A percentile compares a stretch with the other conserved stretches of the same genome.
These are phyloP conservation scores for Eudasyphora cyanicolor DNA, from an alignment of 2,888 invertebrate species.

Conservation along the genomic window DNA sequence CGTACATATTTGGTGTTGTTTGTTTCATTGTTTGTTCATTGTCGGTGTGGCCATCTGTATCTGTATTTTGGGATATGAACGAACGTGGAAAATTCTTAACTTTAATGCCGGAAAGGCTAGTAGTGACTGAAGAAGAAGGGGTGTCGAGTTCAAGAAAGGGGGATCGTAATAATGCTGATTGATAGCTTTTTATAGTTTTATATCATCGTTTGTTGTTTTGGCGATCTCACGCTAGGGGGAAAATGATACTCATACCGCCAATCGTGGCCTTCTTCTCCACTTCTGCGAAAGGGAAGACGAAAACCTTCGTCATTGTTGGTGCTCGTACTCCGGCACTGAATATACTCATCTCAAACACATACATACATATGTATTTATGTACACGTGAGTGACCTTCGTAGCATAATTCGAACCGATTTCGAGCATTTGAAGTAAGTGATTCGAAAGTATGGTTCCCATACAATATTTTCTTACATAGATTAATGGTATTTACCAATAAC, in stretches of 20 bases:
- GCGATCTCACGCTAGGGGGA: conserved; percentile 35
- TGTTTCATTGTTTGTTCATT: too few relatives aligned
- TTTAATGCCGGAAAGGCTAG: neutral
- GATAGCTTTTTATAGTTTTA: conserved; percentile 28
- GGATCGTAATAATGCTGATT: conserved; percentile 24
- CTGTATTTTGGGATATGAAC: neutral
- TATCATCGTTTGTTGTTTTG: conserved; percentile 19
- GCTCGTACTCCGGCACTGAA: neutral
- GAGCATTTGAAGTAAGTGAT: conserved; percentile 15
- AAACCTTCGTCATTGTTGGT: conserved; percentile 4
- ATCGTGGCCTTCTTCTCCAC: neutral
- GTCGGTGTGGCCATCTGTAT: neutral
- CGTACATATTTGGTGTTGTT: too few relatives aligned
- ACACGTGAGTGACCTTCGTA: neutral
- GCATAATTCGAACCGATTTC: neutral
- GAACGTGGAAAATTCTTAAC: neutral
- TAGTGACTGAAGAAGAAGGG: too few relatives aligned
- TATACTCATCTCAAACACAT: neutral
- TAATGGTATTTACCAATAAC: neutral
- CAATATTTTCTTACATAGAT: neutral
- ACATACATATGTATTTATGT: neutral
- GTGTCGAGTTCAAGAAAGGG: neutral
- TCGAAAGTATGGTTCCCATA: neutral
- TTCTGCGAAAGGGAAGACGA: neutral
- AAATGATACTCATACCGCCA: neutral